Evolutionary conservation across 2,888 invertebrate species (phyloP).

Genomic region (Lithophane leautieri): DNA sequence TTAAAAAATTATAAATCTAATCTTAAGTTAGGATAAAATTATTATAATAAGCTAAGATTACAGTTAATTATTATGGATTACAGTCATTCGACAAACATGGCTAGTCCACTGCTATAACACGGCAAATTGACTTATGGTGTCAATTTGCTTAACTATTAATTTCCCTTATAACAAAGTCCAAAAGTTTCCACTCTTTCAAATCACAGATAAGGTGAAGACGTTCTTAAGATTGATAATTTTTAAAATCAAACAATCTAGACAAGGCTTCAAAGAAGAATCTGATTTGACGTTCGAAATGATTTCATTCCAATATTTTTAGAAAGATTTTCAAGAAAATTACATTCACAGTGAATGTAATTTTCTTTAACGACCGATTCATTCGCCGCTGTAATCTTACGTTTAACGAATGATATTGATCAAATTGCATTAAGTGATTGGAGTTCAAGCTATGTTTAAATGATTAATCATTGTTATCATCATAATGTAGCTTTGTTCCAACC

Average conservation of each 20-base stretch:
- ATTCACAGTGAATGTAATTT: conserved; percentile 10
- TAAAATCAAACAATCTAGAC: conserved; percentile 21
- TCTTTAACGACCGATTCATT: conserved; percentile 28
- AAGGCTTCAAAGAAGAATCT: neutral
- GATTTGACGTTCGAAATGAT: conserved; percentile 13
- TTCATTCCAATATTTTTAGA: conserved; percentile 10
- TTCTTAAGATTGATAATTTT: conserved; percentile 6
- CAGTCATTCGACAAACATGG: too few relatives aligned
- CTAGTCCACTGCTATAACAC: too few relatives aligned
- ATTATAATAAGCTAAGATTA: neutral
- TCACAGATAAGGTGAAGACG: neutral
- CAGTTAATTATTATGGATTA: neutral
- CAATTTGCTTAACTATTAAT: too few relatives aligned
- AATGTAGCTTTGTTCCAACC: neutral
- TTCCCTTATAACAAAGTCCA: neutral
- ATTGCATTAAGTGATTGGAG: neutral
- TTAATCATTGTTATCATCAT: neutral
- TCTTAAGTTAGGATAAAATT: neutral
- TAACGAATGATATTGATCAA: conserved; percentile 1
- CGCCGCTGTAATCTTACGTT: neutral
- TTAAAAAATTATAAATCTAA: neutral
- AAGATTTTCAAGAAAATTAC: neutral
- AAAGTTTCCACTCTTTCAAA: neutral
- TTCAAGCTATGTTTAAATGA: too few relatives aligned
- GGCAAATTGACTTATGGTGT: neutral